Conservation (phyloP, 1,140 invertebrate species). For the Geopemphigus sp. region DNA sequence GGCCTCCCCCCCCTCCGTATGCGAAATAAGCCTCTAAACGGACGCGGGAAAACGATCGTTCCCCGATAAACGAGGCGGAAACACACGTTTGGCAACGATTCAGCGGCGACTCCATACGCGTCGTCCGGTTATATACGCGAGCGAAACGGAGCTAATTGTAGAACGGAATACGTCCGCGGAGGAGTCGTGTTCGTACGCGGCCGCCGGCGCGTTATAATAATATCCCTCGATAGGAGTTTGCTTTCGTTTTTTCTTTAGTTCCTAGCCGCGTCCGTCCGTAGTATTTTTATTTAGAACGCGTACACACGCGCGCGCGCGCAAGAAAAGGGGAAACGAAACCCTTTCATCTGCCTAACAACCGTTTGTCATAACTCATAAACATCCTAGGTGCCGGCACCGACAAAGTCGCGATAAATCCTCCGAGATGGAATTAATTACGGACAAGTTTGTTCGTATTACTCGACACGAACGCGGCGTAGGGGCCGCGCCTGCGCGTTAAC, state of each 20-base stretch:
- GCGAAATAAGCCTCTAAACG: too few relatives aligned
- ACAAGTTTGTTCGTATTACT: conserved; percentile 35
- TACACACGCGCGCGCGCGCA: background rate
- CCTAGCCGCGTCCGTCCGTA: conserved; percentile 12
- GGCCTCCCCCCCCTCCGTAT: too few relatives aligned
- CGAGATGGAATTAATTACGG: conserved; percentile 36
- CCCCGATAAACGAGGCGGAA: too few relatives aligned
- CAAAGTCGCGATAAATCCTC: conserved; percentile 44
- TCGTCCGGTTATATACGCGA: background rate
- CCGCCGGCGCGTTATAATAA: conserved; percentile 44
- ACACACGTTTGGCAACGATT: conserved; percentile 40
- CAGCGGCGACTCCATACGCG: background rate
- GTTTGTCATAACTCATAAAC: conserved; percentile 49
- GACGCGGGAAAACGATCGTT: background rate
- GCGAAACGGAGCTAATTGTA: conserved; percentile 44
- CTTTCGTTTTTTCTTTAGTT: conserved; percentile 23
- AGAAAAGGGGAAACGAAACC: conserved; percentile 33
- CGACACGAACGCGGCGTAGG: background rate
- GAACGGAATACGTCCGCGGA: conserved; percentile 44
- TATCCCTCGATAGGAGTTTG: conserved; percentile 46
- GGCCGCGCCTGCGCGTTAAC: background rate
- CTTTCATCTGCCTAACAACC: conserved; percentile 47
- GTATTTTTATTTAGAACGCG: conserved; percentile 40
- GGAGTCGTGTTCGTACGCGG: conserved; percentile 43
- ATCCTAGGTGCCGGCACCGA: conserved; percentile 18